Conservation (phyloP, 2,113 vertebrate genomes). For the Silurus meridionalis region DNA sequence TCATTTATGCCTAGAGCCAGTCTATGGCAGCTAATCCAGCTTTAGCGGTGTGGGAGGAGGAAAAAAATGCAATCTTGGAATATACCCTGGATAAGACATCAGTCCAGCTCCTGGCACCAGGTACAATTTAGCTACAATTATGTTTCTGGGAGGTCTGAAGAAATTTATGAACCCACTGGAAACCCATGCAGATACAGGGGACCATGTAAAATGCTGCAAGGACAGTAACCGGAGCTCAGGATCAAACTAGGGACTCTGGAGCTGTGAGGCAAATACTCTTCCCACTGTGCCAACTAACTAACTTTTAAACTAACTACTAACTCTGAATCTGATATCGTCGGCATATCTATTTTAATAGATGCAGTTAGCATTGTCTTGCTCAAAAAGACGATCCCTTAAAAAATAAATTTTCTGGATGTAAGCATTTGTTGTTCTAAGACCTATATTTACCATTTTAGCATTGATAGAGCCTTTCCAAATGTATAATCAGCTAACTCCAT, state of each 20-base stretch:
- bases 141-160: not conserved
- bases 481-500: too few relatives aligned
- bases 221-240: not conserved
- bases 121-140: not conserved
- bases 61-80: not conserved
- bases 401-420: too few relatives aligned
- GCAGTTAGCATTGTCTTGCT: too few relatives aligned
- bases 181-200: not conserved
- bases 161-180: not conserved
- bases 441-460: too few relatives aligned
- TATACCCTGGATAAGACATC: not conserved
- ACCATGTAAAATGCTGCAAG: not conserved
- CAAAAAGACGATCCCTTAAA: too few relatives aligned
- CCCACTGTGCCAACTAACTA: not conserved
- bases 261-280: not conserved
- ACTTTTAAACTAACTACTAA: not conserved
- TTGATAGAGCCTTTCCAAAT: too few relatives aligned
- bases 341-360: not conserved
- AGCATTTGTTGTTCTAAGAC: too few relatives aligned
- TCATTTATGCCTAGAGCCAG: not conserved
- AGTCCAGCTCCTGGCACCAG: not conserved
- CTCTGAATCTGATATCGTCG: not conserved
- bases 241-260: not conserved
- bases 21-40: not conserved
- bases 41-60: not conserved